Evolutionary conservation across 2,888 invertebrate species (phyloP).

Genomic region (Machimus atricapillus): DNA sequence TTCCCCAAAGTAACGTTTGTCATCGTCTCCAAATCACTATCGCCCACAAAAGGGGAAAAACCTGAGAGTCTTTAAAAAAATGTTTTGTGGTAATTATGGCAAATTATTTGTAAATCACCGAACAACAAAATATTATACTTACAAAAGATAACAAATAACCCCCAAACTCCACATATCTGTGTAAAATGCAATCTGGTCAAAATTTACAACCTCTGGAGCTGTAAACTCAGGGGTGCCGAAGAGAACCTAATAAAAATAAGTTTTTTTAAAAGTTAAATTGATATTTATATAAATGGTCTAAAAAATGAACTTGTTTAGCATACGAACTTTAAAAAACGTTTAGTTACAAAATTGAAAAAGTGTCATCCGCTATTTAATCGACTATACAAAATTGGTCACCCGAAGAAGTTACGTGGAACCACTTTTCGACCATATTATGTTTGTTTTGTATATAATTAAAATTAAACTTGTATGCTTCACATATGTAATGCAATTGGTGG

Average conservation of each 20-base stretch:
- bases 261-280: neutral
- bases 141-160: constrained; percentile 94
- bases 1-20: constrained; percentile 92
- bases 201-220: constrained; percentile 91
- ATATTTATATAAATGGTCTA: neutral
- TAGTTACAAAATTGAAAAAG: too few species aligned
- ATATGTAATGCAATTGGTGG: too few species aligned
- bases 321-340: too few species aligned
- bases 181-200: constrained; percentile 88
- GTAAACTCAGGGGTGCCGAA: constrained; percentile 93
- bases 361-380: too few species aligned
- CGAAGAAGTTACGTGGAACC: too few species aligned
- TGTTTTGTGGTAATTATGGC: constrained; percentile 76
- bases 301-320: too few species aligned
- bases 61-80: constrained; percentile 77
- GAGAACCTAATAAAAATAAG: constrained; percentile 65
- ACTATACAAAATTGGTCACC: too few species aligned
- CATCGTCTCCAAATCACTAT: constrained; percentile 92
- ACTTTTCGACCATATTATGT: too few species aligned
- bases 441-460: too few species aligned
- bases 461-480: too few species aligned
- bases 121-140: constrained; percentile 63
- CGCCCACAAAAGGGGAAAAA: constrained; percentile 94
- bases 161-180: constrained; percentile 98
- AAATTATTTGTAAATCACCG: constrained; percentile 55